These are phyloP conservation scores for Capitulum mitella DNA, from an alignment of 2,888 invertebrate genomes.

Conservation along the genomic window DNA sequence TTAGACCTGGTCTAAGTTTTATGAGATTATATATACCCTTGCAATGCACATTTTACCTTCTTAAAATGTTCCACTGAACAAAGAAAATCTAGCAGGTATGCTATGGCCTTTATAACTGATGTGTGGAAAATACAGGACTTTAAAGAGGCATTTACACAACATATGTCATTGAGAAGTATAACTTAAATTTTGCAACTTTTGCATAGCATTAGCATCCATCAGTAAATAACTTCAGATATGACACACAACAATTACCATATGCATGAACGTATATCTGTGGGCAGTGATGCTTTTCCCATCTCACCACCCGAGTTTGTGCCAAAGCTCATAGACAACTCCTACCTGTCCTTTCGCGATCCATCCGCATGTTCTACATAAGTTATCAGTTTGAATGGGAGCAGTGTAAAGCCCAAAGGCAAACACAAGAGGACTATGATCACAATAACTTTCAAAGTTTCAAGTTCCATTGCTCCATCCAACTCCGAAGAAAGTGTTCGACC, in stretches of 20 bases:
- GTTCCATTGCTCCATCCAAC: background rate
- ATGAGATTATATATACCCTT: no score
- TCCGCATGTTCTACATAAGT: background rate
- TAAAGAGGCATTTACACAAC: no score
- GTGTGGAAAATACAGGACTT: no score
- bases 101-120: no score
- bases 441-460: background rate
- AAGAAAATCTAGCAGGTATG: no score
- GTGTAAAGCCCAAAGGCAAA: background rate
- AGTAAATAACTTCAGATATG: background rate
- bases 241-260: background rate
- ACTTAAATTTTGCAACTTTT: background rate
- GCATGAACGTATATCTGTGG: no score
- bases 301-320: background rate
- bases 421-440: background rate
- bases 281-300: background rate
- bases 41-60: no score
- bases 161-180: background rate
- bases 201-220: background rate
- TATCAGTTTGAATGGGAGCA: background rate
- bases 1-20: no score
- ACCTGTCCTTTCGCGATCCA: background rate
- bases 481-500: no score
- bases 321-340: background rate
- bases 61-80: no score